Base-by-base conservation (phyloP, 2,113 vertebrate species). In the Percopsis transmontana region DNA sequence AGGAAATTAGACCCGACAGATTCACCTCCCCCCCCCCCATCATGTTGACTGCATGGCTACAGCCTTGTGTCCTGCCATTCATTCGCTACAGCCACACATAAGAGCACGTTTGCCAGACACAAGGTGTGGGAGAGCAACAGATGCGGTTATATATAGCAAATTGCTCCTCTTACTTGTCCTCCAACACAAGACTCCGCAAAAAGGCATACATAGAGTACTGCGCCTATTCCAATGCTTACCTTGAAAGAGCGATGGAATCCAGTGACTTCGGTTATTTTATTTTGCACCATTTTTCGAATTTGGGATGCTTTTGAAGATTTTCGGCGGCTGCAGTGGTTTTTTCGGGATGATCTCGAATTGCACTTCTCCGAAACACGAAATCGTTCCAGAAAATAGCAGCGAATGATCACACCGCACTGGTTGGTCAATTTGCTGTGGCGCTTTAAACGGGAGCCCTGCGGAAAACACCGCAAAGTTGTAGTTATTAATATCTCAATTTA, bases 211-310 rank as follows among this genome's bases (percentile, higher is more conserved):
- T 19, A 21, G 15, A 57, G 24, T 42, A 57, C n/a, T n/a, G 57
- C 13, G 20, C 2, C 3, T 53, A 14, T 24, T 52, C 18, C 24
- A 13, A 68, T 69, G 53, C 81, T 83, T 80, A 96, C 96, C 94
- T 95, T 96, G 87, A 96, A 96, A 18, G 96, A 96, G 82, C 92
- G 94, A 66, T 96, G 95, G 80, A 97, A 96, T 78, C 94, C 95
- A 68, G 93, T 92, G 72, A 95, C 88, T 84, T 97, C 94, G 53
- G 92, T 83, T 42, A 93, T 92, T 85, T 95, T 98, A 70, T 96
- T 97, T 90, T 97, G 95, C 83, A 97, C 95, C 95, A 97, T 96
- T 85, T 90, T 88, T 72, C 70, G 78, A 76, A 72, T 87, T 90
- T 72, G 4, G 61, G 50, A 24, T 42, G 58, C 41, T 73, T 51